phyloP scores from a whole-genome alignment of 2,797 vertebrate genomes.

The Accipiter minullus region DNA sequence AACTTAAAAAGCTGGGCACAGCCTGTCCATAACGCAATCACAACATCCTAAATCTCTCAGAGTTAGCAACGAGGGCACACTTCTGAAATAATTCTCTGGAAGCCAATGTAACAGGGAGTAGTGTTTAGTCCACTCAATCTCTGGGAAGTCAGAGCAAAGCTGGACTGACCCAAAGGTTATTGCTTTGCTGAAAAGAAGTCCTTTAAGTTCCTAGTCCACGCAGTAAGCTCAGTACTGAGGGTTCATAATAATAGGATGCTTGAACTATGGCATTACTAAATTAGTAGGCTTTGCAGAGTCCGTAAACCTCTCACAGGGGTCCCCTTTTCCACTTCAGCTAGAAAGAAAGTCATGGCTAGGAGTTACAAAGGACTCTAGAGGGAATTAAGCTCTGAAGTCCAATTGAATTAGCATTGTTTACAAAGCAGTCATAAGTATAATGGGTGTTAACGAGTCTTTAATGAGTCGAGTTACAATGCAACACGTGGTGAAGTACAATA shows the following conservation, averaged over 20 bases:
- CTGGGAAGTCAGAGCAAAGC: neutral
- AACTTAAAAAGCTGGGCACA: neutral
- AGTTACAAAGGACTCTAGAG: constrained; percentile 1
- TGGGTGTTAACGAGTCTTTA: constrained; percentile 17
- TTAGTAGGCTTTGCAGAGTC: neutral
- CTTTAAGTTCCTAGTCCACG: neutral
- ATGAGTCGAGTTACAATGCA: neutral
- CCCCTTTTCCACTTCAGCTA: neutral
- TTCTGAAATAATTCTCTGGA: neutral
- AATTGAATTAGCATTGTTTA: constrained; percentile 49
- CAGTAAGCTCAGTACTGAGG: neutral
- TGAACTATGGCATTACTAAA: neutral
- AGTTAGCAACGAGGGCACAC: neutral
- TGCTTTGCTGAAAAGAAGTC: neutral
- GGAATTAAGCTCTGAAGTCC: constrained; percentile 36
- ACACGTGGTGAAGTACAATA: neutral
- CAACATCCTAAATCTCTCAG: neutral
- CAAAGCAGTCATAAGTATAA: constrained; percentile 37
- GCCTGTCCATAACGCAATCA: neutral
- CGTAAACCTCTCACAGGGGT: neutral
- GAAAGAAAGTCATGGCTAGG: neutral
- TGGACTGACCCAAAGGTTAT: neutral
- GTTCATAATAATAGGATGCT: neutral
- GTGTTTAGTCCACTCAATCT: neutral
- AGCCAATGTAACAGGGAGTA: neutral